A percentile compares a stretch with the other conserved stretches of the same genome.
Evolutionary conservation across 2,113 vertebrate species (phyloP).

Genomic region (Chaenogobius annularis): DNA sequence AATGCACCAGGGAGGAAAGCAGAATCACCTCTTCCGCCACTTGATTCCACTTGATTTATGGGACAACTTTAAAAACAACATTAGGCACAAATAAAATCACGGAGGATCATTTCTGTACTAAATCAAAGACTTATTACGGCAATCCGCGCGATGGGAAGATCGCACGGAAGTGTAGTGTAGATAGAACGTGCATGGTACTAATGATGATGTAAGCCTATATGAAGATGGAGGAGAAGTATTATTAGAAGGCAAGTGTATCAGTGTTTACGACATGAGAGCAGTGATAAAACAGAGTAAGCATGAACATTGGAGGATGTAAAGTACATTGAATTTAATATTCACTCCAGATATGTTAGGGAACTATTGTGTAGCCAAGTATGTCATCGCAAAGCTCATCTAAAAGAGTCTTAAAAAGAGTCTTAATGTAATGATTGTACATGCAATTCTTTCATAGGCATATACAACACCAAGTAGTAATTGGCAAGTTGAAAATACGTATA

Average conservation of each 20-base stretch:
- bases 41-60: slow-evolving; percentile 66
- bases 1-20: slow-evolving; percentile 57
- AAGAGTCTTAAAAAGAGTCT: background rate
- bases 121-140: slow-evolving; percentile 58
- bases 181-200: slow-evolving; percentile 20
- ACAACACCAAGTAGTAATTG: no score
- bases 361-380: background rate
- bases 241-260: slow-evolving; percentile 30
- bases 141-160: slow-evolving; percentile 31
- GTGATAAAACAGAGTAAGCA: background rate
- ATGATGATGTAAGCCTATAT: slow-evolving; percentile 25
- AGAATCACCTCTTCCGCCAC: slow-evolving; percentile 55
- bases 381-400: background rate
- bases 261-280: slow-evolving; percentile 26
- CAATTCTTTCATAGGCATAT: no score
- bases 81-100: slow-evolving; percentile 64
- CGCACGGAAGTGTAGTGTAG: slow-evolving; percentile 29
- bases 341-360: background rate
- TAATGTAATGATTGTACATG: no score
- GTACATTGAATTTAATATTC: background rate
- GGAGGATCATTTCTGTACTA: slow-evolving; percentile 50
- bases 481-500: no score
- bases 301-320: background rate
- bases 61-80: slow-evolving; percentile 68
- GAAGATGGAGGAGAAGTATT: slow-evolving; percentile 44